Percentiles rank a stretch among this genome's conserved stretches.
These are phyloP conservation scores for Drosophila anomalata DNA, from an alignment of 2,888 invertebrate genomes.

Conservation along the genomic window DNA sequence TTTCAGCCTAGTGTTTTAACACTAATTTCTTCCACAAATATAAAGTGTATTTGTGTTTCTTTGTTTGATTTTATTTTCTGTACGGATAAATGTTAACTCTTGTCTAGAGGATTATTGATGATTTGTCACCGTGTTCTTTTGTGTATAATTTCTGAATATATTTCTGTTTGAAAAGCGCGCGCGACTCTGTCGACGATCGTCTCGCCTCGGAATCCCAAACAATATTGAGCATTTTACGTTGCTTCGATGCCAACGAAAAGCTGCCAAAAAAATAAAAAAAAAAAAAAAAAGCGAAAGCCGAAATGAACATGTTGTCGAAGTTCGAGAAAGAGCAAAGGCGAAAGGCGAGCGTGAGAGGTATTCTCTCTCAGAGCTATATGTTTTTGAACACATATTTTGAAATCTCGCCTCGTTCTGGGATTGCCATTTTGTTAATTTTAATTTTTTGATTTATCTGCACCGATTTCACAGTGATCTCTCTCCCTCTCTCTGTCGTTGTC, in stretches of 20 bases:
- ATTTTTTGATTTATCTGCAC: constrained; percentile 50
- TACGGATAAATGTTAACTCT: constrained; percentile 16
- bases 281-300: constrained; percentile 46
- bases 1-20: constrained; percentile 17
- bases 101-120: constrained; percentile 24
- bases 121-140: constrained; percentile 16
- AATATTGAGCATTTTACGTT: constrained; percentile 63
- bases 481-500: constrained; percentile 23
- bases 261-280: constrained; percentile 42
- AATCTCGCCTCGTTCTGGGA: constrained; percentile 27
- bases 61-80: constrained; percentile 20
- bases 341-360: constrained; percentile 1
- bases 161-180: constrained; percentile 41
- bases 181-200: constrained; percentile 62
- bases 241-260: constrained; percentile 48
- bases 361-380: constrained; percentile 10
- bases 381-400: constrained; percentile 30
- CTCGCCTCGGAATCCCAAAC: constrained; percentile 73
- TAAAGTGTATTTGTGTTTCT: constrained; percentile 12
- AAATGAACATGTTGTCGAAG: constrained; percentile 30
- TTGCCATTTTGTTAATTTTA: constrained; percentile 48
- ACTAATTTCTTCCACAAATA: constrained; percentile 7
- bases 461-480: constrained; percentile 27
- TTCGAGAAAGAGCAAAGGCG: constrained; percentile 15
- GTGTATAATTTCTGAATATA: constrained; percentile 9